Evolutionary conservation across 1,140 invertebrate species (phyloP), one percentile per base, ranked within the genome.

Genomic region (Euborellia annulipes): DNA sequence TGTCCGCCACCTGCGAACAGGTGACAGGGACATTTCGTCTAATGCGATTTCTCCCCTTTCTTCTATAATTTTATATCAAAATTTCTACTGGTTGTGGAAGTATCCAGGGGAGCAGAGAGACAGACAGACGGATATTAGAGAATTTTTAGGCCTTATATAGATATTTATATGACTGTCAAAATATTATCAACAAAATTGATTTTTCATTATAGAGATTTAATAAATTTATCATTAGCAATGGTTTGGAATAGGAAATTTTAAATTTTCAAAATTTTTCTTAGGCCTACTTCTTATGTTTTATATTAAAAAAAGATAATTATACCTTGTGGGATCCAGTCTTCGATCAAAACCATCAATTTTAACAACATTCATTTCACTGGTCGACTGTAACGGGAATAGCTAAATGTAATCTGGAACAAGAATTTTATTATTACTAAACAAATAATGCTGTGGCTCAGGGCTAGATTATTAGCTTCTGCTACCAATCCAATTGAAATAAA

Each of bases 241-340:
- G 23, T 23, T 6, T 36, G 11, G 34, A 50, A 42, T 41, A 34
- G 18, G 43, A 14, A 32, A 23, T 21, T 30, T 45, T 23, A 48
- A 23, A 19, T n/a, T n/a, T 45, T 14, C 17, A 43, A 43, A 19
- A 47, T 13, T 38, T 36, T 38, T 14, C 46, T 21, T 32, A 2
- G 8, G 23, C 30, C 37, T 40, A 21, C 21, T 45, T 22, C 9
- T 50, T 34, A 43, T 36, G 3, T 3, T 17, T 3, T 14, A 34
- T 36, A 34, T 40, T 2, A 2, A 40, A 14, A 3, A 17, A 6
- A 7, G 16, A 11, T 40, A 37, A 30, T 56, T 63, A 69, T 64
- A 89, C 86, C 87, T 85, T 50, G 87, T 91, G 43, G 88, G 87
- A 72, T 96, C 91, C 50, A 82, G 74, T 62, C 74, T 75, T 27